Base-by-base conservation (phyloP, 2,888 invertebrate species). In the Schizaphis graminum region DNA sequence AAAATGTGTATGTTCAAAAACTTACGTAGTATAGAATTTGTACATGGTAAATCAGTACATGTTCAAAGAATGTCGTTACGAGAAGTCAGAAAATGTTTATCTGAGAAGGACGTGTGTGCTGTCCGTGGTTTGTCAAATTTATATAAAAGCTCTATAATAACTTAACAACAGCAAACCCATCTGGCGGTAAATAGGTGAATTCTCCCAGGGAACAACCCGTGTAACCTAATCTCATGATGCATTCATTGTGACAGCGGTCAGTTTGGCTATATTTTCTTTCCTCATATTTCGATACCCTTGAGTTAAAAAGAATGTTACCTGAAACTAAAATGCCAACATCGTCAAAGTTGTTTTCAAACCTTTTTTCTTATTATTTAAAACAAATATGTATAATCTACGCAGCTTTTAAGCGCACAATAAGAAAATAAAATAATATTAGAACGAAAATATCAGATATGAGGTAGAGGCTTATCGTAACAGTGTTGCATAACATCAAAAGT, bases 211-310 rank as follows among this genome's bases (percentile, higher is more conserved):
- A 88, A 67, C 87, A 49, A 47, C 49, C 87, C 28, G 10, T 53
- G 92, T 77, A 92, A 88, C 92, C 53, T 88, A 88, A 92, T 92
- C 88, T 61, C 49, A 41, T 67, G 47, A 92, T 57, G 57, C 3
- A 61, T 92, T 61, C 61, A n/a, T 61, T 47, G 86, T 87, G 61
- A 87, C 87, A 87, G 86, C 49, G 61, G 61, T 92, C 87, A 56
- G 61, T 92, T 61, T 8, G 28, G 87, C 8, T 87, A 61, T 87
- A 87, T 87, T 67, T 56, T 87, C 61, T 85, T 87, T 61, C 8
- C 47, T 92, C 61, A 49, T 87, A 87, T 87, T 61, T 57, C 87
- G 35, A 57, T 87, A 61, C 26, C 56, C 41, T 7, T 35, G 26
- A 44, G 35, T 49, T 35, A 61, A 86, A 86, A 44, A 49, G 26